A percentile compares a stretch with the other conserved stretches of the same genome.
Conservation (phyloP, 2,888 invertebrate species). For the Liodrosophila aerea region DNA sequence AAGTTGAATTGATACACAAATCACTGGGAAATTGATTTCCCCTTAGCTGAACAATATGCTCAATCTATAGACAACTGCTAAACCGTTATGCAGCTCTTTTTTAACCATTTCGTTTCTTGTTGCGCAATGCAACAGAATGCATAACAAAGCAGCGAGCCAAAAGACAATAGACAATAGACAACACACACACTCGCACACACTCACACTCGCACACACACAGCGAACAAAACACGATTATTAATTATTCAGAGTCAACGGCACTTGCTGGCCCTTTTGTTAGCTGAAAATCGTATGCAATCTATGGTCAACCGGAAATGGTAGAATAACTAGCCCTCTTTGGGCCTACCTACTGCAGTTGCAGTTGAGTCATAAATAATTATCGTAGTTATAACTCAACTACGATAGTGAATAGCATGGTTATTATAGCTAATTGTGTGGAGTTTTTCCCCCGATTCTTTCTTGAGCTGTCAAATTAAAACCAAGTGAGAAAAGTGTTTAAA, state of each 20-base stretch:
- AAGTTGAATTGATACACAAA: constrained; percentile 3
- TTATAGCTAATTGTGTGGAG: no score
- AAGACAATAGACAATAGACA: constrained; percentile 28
- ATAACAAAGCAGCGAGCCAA: constrained; percentile 55
- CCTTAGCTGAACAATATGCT: constrained; percentile 5
- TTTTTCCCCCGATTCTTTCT: no score
- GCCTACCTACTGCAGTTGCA: neutral
- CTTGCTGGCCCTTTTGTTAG: constrained; percentile 42
- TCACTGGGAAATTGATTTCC: constrained; percentile 31
- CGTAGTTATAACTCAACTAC: no score
- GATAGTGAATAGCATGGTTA: no score
- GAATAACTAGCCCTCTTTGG: constrained; percentile 27
- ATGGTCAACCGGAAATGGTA: constrained; percentile 59
- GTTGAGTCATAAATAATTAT: no score
- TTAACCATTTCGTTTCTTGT: constrained; percentile 30
- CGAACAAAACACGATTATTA: constrained; percentile 50
- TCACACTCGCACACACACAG: no score
- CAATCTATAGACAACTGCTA: constrained; percentile 17
- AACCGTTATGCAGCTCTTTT: constrained; percentile 46
- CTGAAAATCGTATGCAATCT: constrained; percentile 4
- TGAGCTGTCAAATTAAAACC: no score
- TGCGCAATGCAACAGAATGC: constrained; percentile 71
- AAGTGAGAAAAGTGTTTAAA: no score
- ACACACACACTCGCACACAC: constrained; percentile 51
- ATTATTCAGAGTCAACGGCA: constrained; percentile 68